Evolutionary conservation across 2,113 vertebrate species (phyloP).

Genomic region (Lamprotornis superbus): DNA sequence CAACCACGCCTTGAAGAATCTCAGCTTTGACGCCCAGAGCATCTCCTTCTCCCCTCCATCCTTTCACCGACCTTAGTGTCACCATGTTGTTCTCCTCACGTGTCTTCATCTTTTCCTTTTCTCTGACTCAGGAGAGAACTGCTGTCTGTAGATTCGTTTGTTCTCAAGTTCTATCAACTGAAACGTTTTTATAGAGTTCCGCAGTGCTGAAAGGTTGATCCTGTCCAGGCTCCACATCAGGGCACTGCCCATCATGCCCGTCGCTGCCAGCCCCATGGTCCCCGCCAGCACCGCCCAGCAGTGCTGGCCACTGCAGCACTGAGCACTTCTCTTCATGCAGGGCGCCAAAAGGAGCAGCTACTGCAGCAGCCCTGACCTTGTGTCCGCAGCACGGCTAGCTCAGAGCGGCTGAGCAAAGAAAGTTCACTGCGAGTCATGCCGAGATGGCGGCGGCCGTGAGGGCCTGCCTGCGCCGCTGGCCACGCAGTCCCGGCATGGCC

Average conservation of each 20-base stretch:
- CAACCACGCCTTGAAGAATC: not conserved
- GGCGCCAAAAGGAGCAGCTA: no score
- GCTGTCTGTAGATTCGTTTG: not conserved
- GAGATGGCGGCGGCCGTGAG: no score
- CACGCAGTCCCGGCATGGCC: no score
- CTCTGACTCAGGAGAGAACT: not conserved
- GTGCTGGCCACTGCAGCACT: no score
- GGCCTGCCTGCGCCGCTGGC: no score
- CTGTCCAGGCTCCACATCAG: not conserved
- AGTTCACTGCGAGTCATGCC: no score
- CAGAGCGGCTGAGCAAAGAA: no score
- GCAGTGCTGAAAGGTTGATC: not conserved
- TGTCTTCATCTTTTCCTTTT: not conserved
- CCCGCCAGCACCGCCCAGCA: no score
- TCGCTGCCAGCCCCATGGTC: not conserved
- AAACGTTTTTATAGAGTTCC: not conserved
- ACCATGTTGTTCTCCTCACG: not conserved
- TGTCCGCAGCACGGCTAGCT: no score
- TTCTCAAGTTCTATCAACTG: not conserved
- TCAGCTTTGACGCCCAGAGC: rapidly evolving
- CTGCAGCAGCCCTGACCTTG: no score
- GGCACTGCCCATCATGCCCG: not conserved
- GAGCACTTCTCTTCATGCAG: no score
- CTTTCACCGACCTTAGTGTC: not conserved
- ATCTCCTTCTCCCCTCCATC: not conserved